These are phyloP conservation scores for Drosophila ambigua DNA, from an alignment of 1,140 invertebrate species.

Conservation along the genomic window DNA sequence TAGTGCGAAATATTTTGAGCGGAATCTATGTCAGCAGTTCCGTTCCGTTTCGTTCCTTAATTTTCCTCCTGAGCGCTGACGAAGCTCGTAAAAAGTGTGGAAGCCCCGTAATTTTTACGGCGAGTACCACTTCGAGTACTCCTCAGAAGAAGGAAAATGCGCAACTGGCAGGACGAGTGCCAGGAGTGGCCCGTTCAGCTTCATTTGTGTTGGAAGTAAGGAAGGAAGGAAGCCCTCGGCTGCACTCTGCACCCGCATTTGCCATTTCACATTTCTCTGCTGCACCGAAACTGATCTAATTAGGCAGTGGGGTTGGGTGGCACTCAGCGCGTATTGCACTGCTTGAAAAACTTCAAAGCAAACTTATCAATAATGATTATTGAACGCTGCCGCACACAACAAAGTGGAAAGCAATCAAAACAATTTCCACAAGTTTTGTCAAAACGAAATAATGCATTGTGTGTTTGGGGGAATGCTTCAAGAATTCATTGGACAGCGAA, in stretches of 20 bases:
- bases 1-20: constrained; percentile 72
- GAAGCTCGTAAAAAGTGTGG: constrained; percentile 37
- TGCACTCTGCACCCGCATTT: constrained; percentile 10
- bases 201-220: constrained; percentile 5
- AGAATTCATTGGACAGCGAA: constrained; percentile 4
- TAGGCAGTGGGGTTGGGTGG: constrained; percentile 20
- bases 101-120: constrained; percentile 39
- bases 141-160: constrained; percentile 7
- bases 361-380: constrained; percentile 72
- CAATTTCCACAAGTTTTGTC: constrained; percentile 32
- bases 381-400: constrained; percentile 31
- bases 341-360: constrained; percentile 26
- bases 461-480: not conserved
- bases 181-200: constrained; percentile 15
- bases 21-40: constrained; percentile 68
- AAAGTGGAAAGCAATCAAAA: constrained; percentile 17
- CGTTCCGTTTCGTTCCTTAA: not conserved
- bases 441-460: not conserved
- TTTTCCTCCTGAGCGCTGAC: not conserved
- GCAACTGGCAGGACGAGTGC: constrained; percentile 12
- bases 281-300: constrained; percentile 59
- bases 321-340: constrained; percentile 4
- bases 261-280: constrained; percentile 7
- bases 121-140: not conserved
- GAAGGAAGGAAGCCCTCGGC: not conserved